Evolutionary conservation across 2,113 vertebrate species (phyloP), one percentile per base, ranked within the genome.

Genomic region (Pavo muticus): DNA sequence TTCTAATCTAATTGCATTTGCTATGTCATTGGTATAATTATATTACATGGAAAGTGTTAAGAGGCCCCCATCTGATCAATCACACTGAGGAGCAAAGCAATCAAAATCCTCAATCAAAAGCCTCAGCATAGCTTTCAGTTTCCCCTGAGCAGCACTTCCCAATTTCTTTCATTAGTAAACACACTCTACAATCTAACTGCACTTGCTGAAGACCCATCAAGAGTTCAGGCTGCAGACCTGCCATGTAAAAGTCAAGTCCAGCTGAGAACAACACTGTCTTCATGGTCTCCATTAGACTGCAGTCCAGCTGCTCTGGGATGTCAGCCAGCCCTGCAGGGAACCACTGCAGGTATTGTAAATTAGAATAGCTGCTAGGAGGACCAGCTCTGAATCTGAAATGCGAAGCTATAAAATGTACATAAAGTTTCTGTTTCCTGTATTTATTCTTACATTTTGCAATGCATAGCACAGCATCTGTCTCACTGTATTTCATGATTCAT

Each of bases 251-350:
- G 42, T 37, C 64, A 77, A 87, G 80, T 64, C 73, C 57, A 75
- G 80, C 80, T 91, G 73, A 68, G 47, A 90, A 72, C 57, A 71
- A 11, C 70, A 24, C 24, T 78, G 57, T 47, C 27, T 67, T 54
- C 82, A 70, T 1, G 50, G 20, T 19, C 73, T 64, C 76, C 63
- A 69, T 59, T 84, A 87, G 78, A 67, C 70, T 82, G 86, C 90
- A 87, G 61, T 42, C 90, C 92, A 90, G 52, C 76, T 61, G 29
- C 50, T 73, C 90, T 47, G 90, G 85, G 94, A 93, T 63, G 48
- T 50, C 76, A 95, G 88, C 90, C 90, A 94, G 88, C 74, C 88
- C 95, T 88, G 86, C 84, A 59, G 83, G 70, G 73, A 88, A 69
- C 39, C 64, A 64, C 77, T 10, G 52, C 73, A 94, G 91, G 79